These are phyloP conservation scores for Brachionus manjavacas DNA, from an alignment of 1,140 invertebrate genomes.

Conservation along the genomic window DNA sequence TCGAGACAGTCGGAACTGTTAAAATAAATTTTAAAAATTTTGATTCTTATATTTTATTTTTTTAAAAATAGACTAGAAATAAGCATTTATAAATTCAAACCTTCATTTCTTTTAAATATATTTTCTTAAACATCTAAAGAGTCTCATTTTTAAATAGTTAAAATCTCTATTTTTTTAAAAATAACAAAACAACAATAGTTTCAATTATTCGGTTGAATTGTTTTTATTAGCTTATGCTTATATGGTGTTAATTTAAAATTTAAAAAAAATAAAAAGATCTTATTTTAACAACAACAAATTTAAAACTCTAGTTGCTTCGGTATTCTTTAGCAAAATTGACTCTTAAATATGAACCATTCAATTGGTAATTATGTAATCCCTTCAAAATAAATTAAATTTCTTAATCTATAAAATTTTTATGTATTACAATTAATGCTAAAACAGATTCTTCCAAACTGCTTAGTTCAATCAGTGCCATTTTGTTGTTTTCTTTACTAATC, in stretches of 20 bases:
- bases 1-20: too few relatives aligned
- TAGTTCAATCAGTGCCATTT: slow-evolving; percentile 97
- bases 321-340: slow-evolving; percentile 40
- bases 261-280: neutral
- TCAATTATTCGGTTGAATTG: neutral
- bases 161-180: neutral
- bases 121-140: neutral
- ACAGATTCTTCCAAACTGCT: slow-evolving; percentile 88
- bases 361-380: slow-evolving; percentile 27
- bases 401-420: neutral
- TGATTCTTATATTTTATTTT: slow-evolving; percentile 17
- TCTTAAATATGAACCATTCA: slow-evolving; percentile 39
- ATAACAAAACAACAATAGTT: slow-evolving; percentile 19
- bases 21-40: too few relatives aligned
- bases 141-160: neutral
- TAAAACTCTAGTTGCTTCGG: slow-evolving; percentile 8
- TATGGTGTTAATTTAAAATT: slow-evolving; percentile 5
- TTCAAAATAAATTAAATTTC: neutral
- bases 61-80: slow-evolving; percentile 39
- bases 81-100: neutral
- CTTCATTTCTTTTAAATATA: neutral
- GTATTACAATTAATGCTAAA: slow-evolving; percentile 72
- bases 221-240: neutral
- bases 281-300: neutral
- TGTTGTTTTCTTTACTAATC: slow-evolving; percentile 82